A percentile compares a stretch with the other conserved stretches of the same genome.
Evolutionary conservation across 1,140 invertebrate species (phyloP).

Genomic region (Lepidurus packardi): DNA sequence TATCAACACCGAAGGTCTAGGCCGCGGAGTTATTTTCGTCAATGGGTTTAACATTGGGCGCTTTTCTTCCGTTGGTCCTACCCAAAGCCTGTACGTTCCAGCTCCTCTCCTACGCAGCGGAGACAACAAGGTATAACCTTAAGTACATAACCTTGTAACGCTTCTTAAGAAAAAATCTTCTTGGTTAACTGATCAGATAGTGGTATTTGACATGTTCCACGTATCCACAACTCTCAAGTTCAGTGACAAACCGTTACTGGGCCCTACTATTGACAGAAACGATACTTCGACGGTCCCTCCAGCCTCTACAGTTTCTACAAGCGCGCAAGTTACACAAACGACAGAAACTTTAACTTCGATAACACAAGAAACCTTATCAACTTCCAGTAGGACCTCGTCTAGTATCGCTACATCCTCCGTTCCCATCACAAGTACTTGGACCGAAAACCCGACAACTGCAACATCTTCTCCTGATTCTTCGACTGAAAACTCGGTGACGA

Average conservation of each 20-base stretch:
- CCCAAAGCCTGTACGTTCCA: conserved; percentile 49
- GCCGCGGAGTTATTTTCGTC: conserved; percentile 47
- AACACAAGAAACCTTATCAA: not conserved
- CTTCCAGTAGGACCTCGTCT: not conserved
- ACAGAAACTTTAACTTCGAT: not conserved
- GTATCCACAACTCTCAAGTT: conserved; percentile 38
- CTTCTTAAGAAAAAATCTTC: not conserved
- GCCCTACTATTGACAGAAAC: conserved; percentile 19
- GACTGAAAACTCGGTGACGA: not conserved
- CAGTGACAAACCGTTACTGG: conserved; percentile 38
- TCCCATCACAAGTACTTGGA: not conserved
- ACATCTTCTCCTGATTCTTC: not conserved
- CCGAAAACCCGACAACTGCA: not conserved
- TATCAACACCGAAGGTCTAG: conserved; percentile 46
- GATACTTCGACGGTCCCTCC: not conserved
- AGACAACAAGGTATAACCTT: conserved; percentile 43
- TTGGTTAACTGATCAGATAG: conserved; percentile 38
- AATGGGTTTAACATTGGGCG: conserved; percentile 53
- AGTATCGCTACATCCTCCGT: not conserved
- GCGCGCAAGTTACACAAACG: not conserved
- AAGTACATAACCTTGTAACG: not conserved
- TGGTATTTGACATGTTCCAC: conserved; percentile 41
- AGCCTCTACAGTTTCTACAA: not conserved
- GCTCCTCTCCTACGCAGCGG: conserved; percentile 45
- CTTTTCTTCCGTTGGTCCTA: conserved; percentile 49